Conservation (phyloP, 2,797 vertebrate species). For the Bucorvus abyssinicus region DNA sequence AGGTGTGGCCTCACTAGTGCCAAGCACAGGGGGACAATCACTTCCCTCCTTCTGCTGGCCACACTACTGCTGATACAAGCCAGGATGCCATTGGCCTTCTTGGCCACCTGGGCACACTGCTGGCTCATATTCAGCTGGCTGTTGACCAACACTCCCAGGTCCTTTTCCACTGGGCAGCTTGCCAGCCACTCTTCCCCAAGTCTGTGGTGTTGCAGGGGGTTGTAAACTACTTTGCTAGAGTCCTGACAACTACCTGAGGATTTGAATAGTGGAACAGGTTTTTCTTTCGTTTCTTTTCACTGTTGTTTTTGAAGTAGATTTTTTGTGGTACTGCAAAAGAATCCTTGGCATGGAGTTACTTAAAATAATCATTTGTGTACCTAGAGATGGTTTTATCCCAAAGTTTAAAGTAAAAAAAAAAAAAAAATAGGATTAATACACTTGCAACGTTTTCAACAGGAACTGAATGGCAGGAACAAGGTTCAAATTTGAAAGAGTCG, state of each 20-base stretch:
- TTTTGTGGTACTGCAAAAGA: not conserved
- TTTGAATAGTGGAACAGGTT: not conserved
- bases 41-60: too few species aligned
- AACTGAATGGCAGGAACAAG: not conserved
- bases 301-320: not conserved
- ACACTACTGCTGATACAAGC: too few species aligned
- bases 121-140: too few species aligned
- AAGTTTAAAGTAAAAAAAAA: not conserved
- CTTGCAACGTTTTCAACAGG: not conserved
- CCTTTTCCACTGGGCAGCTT: too few species aligned
- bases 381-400: not conserved
- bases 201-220: too few species aligned
- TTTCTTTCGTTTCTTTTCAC: not conserved
- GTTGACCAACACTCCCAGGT: too few species aligned
- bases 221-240: not conserved
- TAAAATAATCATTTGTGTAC: not conserved
- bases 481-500: not conserved
- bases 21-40: too few species aligned
- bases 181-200: too few species aligned
- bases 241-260: not conserved
- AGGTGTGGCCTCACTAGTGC: too few species aligned
- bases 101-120: too few species aligned
- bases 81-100: too few species aligned
- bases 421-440: not conserved
- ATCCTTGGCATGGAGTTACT: not conserved